These are phyloP conservation scores for Oncorhynchus clarkii DNA, from an alignment of 2,113 vertebrate species.

Conservation along the genomic window DNA sequence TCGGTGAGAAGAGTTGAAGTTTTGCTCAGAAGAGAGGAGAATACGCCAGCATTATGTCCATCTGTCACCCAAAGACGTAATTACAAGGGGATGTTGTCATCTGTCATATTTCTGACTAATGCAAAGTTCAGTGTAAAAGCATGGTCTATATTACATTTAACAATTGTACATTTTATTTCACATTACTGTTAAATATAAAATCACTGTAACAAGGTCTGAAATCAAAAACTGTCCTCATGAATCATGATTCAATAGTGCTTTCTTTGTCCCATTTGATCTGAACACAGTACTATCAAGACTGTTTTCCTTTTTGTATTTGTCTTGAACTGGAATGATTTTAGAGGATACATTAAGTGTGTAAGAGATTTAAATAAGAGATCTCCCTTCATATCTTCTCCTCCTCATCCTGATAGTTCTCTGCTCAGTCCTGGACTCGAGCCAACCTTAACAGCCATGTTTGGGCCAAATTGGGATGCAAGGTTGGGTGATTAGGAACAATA, in stretches of 20 bases:
- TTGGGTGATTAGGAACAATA: slow-evolving; percentile 72
- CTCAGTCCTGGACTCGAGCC: slow-evolving; percentile 59
- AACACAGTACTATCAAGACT: not conserved
- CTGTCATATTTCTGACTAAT: slow-evolving; percentile 32
- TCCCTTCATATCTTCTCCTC: slow-evolving; percentile 44
- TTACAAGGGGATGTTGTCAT: slow-evolving; percentile 58
- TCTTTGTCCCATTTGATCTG: not conserved
- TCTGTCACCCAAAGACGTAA: slow-evolving; percentile 64
- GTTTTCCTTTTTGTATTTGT: slow-evolving; percentile 24
- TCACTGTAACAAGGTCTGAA: not conserved
- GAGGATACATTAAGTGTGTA: not conserved
- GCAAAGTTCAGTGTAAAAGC: not conserved
- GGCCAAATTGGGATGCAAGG: slow-evolving; percentile 72
- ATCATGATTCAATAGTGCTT: not conserved
- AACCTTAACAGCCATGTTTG: slow-evolving; percentile 68
- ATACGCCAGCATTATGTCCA: slow-evolving; percentile 49
- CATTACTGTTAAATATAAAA: not conserved
- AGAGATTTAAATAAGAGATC: slow-evolving; percentile 45
- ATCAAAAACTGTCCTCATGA: not conserved
- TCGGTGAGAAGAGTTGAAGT: slow-evolving; percentile 45
- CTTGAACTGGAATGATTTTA: slow-evolving; percentile 3
- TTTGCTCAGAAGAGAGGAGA: slow-evolving; percentile 33
- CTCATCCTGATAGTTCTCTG: slow-evolving; percentile 56
- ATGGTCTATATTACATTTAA: not conserved
- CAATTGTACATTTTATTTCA: not conserved